Evolutionary conservation across 2,888 invertebrate genomes (phyloP), one percentile per base, ranked within the genome.

Genomic region (Spilarctia lutea): DNA sequence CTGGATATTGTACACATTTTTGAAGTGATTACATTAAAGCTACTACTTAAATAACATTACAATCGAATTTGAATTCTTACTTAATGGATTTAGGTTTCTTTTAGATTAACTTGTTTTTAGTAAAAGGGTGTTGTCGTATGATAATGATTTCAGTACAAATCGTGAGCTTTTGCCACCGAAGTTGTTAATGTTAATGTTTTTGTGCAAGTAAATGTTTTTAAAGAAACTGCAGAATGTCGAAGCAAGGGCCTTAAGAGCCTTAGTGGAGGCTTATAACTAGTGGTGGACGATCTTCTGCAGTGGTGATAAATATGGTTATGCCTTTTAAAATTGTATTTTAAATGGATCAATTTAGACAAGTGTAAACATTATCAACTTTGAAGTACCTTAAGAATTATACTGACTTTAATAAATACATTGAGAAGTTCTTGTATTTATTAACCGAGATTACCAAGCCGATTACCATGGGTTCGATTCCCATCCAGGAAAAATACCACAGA

Each of bases 161-260:
- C 83, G 85, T 88, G 87, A 81, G 78, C 77, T 73, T 85, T 86
- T 84, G 84, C 78, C 83, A 81, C 81, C 72, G 79, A 81, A 84
- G 81, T 80, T 77, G 76, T 75, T 71, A 52, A 73, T 79, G 68
- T 79, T 77, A 84, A 84, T 80, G 81, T 85, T 86, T 81, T 75
- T 75, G 68, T 35, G 52, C 16, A n/a, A 30, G 42, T 60, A 13
- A 16, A 30, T 27, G 4, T 30, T 30, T 27, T 30, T 13, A 30
- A 45, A 56, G 10, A 39, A 39, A 39, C 39, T 11, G 39, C 11
- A 11, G 39, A 39, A 39, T 10, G 39, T 39, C 39, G 11, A 39
- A 39, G 35, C 35, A 35, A 35, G 39, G 39, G 39, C 8, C 39
- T 39, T 11, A 39, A 39, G 39, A 11, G 39, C 11, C 10, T 39